Percentiles rank a stretch among this genome's conserved stretches.
Evolutionary conservation across 2,797 vertebrate species (phyloP).

Genomic region (Schizothorax lantsangensis): DNA sequence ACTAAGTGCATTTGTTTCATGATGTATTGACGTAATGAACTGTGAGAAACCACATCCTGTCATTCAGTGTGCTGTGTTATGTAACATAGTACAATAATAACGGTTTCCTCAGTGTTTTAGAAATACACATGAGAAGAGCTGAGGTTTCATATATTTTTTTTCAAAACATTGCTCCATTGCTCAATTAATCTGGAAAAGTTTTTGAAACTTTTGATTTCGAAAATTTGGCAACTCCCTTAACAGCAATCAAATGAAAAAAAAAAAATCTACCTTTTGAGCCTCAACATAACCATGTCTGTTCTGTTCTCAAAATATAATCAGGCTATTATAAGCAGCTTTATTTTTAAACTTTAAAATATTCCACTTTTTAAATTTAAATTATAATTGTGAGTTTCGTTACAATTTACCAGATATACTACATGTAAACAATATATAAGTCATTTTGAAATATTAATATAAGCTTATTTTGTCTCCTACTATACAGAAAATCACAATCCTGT

Average conservation of each 20-base stretch:
- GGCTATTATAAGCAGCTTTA: background rate
- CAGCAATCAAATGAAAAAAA: background rate
- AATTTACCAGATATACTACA: background rate
- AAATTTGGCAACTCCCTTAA: background rate
- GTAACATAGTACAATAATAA: background rate
- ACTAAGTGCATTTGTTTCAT: background rate
- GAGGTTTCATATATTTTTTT: background rate
- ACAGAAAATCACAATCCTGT: slow-evolving; percentile 11
- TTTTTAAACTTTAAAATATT: background rate
- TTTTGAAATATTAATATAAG: background rate
- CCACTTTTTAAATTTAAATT: background rate
- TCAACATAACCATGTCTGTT: background rate
- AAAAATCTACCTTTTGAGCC: too few relatives aligned
- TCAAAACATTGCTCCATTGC: background rate
- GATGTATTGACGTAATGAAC: background rate
- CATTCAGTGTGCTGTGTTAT: background rate
- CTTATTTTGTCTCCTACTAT: background rate
- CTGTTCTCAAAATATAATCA: background rate
- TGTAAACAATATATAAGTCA: background rate
- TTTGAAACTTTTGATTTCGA: background rate
- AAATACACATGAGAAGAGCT: background rate
- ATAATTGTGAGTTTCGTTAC: background rate
- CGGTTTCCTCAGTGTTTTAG: too few relatives aligned
- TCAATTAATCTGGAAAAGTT: background rate
- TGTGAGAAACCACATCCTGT: background rate